Percentiles rank a stretch among this genome's conserved stretches.
Evolutionary conservation across 1,140 invertebrate species (phyloP).

Genomic region (Octopus bimaculoides): DNA sequence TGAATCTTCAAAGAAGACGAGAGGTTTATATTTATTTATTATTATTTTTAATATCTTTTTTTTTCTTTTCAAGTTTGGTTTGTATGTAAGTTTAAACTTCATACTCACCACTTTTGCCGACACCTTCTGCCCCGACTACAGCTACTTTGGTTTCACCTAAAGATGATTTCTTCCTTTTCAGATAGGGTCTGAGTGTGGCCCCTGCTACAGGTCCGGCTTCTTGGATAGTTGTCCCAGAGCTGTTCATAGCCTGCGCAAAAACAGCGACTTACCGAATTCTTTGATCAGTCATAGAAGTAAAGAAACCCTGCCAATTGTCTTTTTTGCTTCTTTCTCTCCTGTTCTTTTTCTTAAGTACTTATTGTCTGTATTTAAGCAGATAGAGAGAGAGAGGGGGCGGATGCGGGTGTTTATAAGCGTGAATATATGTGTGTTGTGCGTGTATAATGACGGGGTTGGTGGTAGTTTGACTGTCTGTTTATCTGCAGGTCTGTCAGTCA

Average conservation of each 20-base stretch:
- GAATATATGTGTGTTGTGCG: background rate
- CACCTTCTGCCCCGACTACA: slow-evolving; percentile 44
- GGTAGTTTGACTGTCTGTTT: no score
- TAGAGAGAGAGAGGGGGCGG: background rate
- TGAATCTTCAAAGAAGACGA: background rate
- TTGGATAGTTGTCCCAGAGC: slow-evolving; percentile 21
- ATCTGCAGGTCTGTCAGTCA: no score
- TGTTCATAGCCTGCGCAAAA: slow-evolving; percentile 26
- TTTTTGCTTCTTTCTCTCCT: slow-evolving; percentile 14
- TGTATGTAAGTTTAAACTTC: background rate
- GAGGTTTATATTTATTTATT: background rate
- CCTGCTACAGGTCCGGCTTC: slow-evolving; percentile 25
- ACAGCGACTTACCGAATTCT: background rate
- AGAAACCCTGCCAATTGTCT: slow-evolving; percentile 9
- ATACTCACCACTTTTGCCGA: slow-evolving; percentile 49
- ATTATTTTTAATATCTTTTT: background rate
- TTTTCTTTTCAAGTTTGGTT: slow-evolving; percentile 2
- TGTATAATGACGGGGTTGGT: no score
- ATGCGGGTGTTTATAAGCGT: background rate
- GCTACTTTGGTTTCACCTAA: slow-evolving; percentile 52
- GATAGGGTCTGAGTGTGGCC: slow-evolving; percentile 40
- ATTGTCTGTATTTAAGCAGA: background rate
- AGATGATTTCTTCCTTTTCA: slow-evolving; percentile 49
- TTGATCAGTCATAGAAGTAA: background rate
- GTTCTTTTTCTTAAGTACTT: slow-evolving; percentile 24